phyloP scores from a whole-genome alignment of 2,113 vertebrate genomes.

The Nannobrachium achirus region DNA sequence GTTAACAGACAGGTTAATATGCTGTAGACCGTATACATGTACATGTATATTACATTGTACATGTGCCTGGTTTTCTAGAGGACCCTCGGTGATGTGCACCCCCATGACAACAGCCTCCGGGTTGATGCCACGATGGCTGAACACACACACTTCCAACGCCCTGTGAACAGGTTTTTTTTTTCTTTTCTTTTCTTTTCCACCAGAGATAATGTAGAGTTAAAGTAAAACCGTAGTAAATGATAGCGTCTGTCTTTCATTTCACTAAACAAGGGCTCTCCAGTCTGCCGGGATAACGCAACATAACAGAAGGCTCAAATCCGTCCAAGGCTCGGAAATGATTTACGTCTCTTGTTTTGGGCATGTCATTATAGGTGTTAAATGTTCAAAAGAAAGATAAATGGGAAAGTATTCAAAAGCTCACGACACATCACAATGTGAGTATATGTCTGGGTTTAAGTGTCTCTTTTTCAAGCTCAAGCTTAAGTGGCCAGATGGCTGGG shows the following conservation, averaged over 20 bases:
- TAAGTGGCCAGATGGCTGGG: too few relatives aligned
- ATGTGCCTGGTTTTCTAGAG: slow-evolving; percentile 11
- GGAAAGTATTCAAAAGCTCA: too few relatives aligned
- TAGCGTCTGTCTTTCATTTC: slow-evolving; percentile 46
- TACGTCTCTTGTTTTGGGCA: too few relatives aligned
- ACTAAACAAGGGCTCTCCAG: slow-evolving; percentile 67
- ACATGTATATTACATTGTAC: too few relatives aligned
- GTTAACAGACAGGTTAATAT: too few relatives aligned
- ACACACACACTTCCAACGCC: slow-evolving; percentile 60
- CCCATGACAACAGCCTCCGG: slow-evolving; percentile 68
- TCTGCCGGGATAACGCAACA: slow-evolving; percentile 53
- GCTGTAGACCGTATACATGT: too few relatives aligned
- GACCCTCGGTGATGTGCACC: slow-evolving; percentile 56
- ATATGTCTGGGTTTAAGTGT: too few relatives aligned
- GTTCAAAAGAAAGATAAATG: too few relatives aligned
- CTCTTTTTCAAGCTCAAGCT: too few relatives aligned
- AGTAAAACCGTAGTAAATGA: slow-evolving; percentile 39
- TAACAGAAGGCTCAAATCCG: slow-evolving; percentile 4
- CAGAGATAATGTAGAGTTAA: slow-evolving; percentile 55
- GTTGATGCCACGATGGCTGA: slow-evolving; percentile 65
- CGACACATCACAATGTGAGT: too few relatives aligned
- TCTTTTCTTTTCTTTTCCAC: slow-evolving; percentile 40
- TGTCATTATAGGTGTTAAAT: too few relatives aligned
- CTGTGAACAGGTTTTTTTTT: slow-evolving; percentile 28
- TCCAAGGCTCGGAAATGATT: too few relatives aligned